These are phyloP conservation scores for Drosophila nebulosa DNA, from an alignment of 1,140 invertebrate species.

Conservation along the genomic window DNA sequence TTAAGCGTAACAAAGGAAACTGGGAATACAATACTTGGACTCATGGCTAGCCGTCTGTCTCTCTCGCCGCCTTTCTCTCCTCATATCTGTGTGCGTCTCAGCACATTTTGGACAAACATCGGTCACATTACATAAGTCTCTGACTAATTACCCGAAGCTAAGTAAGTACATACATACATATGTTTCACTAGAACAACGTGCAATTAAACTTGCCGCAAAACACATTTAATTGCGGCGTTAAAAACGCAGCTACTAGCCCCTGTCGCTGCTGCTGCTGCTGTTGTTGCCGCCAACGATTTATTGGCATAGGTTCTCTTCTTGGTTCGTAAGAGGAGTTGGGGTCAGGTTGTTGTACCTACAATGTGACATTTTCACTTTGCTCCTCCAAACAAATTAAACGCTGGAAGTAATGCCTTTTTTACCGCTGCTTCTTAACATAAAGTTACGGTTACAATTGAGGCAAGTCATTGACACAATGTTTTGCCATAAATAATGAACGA, in stretches of 20 bases:
- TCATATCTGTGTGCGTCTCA: background rate
- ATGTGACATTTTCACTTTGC: background rate
- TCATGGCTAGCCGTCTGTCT: background rate
- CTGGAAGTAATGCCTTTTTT: background rate
- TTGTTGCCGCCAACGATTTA: constrained; percentile 27
- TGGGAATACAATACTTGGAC: too few relatives aligned
- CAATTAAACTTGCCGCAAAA: constrained; percentile 52
- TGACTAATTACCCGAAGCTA: constrained; percentile 37
- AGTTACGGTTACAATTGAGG: constrained; percentile 28
- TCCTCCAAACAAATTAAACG: background rate
- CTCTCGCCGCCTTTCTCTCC: background rate
- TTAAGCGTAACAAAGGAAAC: background rate
- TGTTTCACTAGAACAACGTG: constrained; percentile 48
- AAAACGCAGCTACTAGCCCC: constrained; percentile 5
- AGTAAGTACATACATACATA: constrained; percentile 5
- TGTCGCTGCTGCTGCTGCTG: too few relatives aligned
- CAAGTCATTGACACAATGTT: constrained; percentile 42
- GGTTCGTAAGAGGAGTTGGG: background rate
- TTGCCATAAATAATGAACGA: background rate
- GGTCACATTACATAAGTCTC: constrained; percentile 10
- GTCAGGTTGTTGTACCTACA: constrained; percentile 17
- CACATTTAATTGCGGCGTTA: constrained; percentile 54
- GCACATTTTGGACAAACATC: constrained; percentile 21
- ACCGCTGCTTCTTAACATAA: constrained; percentile 17
- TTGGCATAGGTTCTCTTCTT: constrained; percentile 45